Base-by-base conservation (phyloP, 2,797 vertebrate species). In the Acipenser transmontanus region DNA sequence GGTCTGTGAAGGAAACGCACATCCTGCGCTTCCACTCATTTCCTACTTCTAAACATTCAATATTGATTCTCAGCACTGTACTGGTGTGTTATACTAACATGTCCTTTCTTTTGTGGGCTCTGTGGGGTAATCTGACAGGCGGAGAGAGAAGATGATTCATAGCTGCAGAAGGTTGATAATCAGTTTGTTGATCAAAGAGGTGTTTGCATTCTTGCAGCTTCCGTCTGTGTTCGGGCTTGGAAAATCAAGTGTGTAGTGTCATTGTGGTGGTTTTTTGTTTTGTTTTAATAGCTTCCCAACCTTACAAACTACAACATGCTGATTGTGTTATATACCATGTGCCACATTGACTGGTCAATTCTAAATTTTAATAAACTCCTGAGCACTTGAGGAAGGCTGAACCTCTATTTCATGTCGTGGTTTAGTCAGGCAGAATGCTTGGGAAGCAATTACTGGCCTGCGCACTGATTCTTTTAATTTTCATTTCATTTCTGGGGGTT, bases 1-100 rank as follows among this genome's bases (percentile, higher is more conserved):
- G 94, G 92, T 94, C 91, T 91, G 93, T 94, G 85, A 86, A 82
- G 61, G 73, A 17, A 69, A 71, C 68, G 78, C 50, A 2, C 50
- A 9, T 70, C 59, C 12, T 65, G 13, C 47, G 7, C 72, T 76
- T 76, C 70, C 74, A 71, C 56, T 70, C 34, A 34, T 72, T 70
- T 79, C 74, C 48, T 13, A 47, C n/a, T 69, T n/a, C 1, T 67
- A 11, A 3, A 59, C 6, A 52, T 34, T 61, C n/a, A 4, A 1
- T 4, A 34, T 34, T 63, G 47, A n/a, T 57, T 13, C 34, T 59
- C 57, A 63, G n/a, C 50, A 9, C 13, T n/a, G 50, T 5, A 48
- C 52, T 12, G 64, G 50, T 34, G 49, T 60, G 64, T 63, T 49
- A 67, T 59, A 64, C 77, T 90, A 88, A 92, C 60, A 0, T 73